Evolutionary conservation across 1,140 invertebrate genomes (phyloP).

Genomic region (Tetraneura akinire): DNA sequence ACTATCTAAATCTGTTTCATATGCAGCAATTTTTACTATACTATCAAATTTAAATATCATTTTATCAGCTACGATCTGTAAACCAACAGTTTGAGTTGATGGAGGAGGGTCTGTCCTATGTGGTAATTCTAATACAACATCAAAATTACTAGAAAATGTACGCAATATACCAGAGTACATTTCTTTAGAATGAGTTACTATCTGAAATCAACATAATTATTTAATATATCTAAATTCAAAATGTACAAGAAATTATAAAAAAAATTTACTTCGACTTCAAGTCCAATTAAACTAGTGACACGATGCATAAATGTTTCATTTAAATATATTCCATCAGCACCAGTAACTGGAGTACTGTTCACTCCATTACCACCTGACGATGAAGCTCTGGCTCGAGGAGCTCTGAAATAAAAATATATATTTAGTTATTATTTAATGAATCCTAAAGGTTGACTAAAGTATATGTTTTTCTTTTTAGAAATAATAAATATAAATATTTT

Average conservation of each 20-base stretch:
- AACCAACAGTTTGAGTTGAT: constrained; percentile 64
- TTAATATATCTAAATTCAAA: constrained; percentile 5
- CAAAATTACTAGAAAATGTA: constrained; percentile 81
- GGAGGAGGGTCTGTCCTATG: constrained; percentile 75
- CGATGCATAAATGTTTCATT: constrained; percentile 86
- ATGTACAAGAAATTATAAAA: neutral
- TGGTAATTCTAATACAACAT: constrained; percentile 81
- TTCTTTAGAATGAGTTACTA: constrained; percentile 78
- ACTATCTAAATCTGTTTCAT: constrained; percentile 84
- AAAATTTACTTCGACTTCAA: constrained; percentile 68
- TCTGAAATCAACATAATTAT: constrained; percentile 57
- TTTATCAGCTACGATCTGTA: constrained; percentile 71
- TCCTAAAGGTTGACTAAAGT: no score
- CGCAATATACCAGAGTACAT: constrained; percentile 84
- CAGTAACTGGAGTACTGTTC: constrained; percentile 6
- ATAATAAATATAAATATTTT: no score
- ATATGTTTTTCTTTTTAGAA: no score
- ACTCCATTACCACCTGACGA: constrained; percentile 45
- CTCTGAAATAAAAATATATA: constrained; percentile 30
- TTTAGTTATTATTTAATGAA: no score
- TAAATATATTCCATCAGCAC: constrained; percentile 79
- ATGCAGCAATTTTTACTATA: constrained; percentile 76
- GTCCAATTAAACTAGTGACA: constrained; percentile 78
- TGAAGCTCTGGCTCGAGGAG: constrained; percentile 44
- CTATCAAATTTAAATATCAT: constrained; percentile 82